Base-by-base conservation (phyloP, 2,797 vertebrate species). In the Bufotes viridis region DNA sequence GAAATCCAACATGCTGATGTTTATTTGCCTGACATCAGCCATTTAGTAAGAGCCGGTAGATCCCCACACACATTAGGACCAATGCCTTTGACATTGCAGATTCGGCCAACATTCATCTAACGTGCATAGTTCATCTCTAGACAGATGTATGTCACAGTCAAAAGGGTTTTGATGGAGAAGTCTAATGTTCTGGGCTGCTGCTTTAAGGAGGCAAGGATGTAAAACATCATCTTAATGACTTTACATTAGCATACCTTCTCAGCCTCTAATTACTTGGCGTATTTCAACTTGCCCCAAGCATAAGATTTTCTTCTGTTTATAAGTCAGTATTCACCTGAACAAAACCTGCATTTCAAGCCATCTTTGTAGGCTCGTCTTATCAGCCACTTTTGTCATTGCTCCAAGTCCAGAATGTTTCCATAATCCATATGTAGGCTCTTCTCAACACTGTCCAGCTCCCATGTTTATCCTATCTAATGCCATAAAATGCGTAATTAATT, bases 401-500 rank as follows among this genome's bases (percentile, higher is more conserved):
- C 78, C n/a, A 29, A 24, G 51, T 26, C 81, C 22, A n/a, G 75
- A 69, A 84, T 61, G 51, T 53, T 70, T 80, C 82, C 82, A 72
- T 85, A 88, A 88, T 88, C 87, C 78, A 75, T 69, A 55, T 13
- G 70, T 89, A 90, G 84, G 81, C 81, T 90, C 88, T 91, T 90
- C 85, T 70, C 75, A 87, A 67, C 18, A 84, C 81, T 87, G 89
- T 85, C 89, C 78, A 84, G 81, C 91, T 93, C 91, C 88, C 86
- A 91, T 95, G 93, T 95, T 95, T 96, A 96, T 95, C 94, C 94
- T 14, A 95, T 95, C 94, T 94, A 94, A 94, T 92, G 95, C 95
- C 95, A 95, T 95, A 95, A 95, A 96, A 96, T 94, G 95, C 93
- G 91, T 95, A 96, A 96, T 96, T 96, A 96, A 96, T 96, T 96